A percentile compares a stretch with the other conserved stretches of the same genome.
phyloP scores from a whole-genome alignment of 2,888 invertebrate species.

The Caenorhabditis sp. region DNA sequence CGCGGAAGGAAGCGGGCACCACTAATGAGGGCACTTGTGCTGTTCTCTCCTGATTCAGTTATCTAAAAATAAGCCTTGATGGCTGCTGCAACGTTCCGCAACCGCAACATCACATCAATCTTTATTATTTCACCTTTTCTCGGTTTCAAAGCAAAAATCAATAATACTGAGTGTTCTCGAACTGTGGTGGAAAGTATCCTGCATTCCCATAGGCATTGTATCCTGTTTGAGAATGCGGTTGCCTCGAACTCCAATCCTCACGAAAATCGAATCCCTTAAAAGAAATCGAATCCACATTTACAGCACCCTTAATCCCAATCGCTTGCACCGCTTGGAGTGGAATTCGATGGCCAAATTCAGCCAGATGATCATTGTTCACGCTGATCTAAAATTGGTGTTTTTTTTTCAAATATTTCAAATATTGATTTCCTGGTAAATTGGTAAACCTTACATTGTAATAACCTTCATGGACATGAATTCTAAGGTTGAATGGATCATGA shows the following conservation, averaged over 20 bases:
- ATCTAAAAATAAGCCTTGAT: too few relatives aligned
- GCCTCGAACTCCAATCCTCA: conserved; percentile 55
- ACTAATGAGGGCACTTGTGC: too few relatives aligned
- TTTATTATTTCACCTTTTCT: too few relatives aligned
- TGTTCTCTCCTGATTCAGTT: too few relatives aligned
- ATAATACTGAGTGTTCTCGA: conserved; percentile 40
- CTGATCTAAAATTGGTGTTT: conserved; percentile 63
- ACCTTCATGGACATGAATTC: conserved; percentile 68
- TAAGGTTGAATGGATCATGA: conserved; percentile 67
- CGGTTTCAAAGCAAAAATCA: too few relatives aligned
- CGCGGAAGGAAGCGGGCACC: background rate
- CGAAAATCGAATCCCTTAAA: conserved; percentile 71
- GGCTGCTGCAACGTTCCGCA: too few relatives aligned
- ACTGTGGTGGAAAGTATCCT: conserved; percentile 64
- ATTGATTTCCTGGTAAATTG: too few relatives aligned
- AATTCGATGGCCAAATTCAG: conserved; percentile 68
- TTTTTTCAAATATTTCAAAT: too few relatives aligned
- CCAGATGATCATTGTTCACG: conserved; percentile 70
- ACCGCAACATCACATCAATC: too few relatives aligned
- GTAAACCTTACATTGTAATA: conserved; percentile 74
- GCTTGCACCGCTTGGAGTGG: conserved; percentile 71
- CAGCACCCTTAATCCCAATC: conserved; percentile 68
- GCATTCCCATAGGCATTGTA: conserved; percentile 68
- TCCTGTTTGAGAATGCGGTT: conserved; percentile 64
- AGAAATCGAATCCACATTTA: conserved; percentile 62